Base-by-base conservation (phyloP, 2,797 vertebrate species). In the Halcyon badia region DNA sequence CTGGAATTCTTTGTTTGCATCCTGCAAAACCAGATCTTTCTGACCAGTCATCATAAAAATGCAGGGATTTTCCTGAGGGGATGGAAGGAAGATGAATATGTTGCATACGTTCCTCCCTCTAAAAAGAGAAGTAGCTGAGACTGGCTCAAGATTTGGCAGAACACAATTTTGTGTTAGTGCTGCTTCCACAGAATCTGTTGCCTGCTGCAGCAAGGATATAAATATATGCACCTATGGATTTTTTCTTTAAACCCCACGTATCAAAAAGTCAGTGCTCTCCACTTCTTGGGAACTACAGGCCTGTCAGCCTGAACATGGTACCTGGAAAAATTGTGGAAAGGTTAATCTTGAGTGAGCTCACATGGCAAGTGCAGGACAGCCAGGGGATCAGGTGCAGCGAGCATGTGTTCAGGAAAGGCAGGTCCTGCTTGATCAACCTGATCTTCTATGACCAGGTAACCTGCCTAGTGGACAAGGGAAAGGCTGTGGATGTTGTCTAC, bases 1-100 rank as follows among this genome's bases (percentile, higher is more conserved):
- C 94, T 96, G 92, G 83, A 66, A 71, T 96, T 97, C 95, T 96
- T 97, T 90, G 70, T 95, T 97, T 15, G 1, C 85, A 90, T 94
- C 51, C 71, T 75, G 86, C 71, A 83, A 90, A 93, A 93, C 66
- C 89, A 94, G 71, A 96, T 95, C 90, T 94, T 90, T 89, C 78
- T 54, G 96, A 87, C 66, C 87, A 83, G 66, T 93, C 61, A 62
- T 73, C 13, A 35, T 89, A 97, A 93, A 96, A 95, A 72, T n/a
- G 84, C 21, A 30, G 77, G 72, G 82, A 83, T 94, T 95, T 97
- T 96, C 95, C 90, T 80, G 92, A 96, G 61, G 76, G 41, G 5
- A 37, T 37, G 37, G 58, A 71, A 68, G 35, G 83, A 91, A 94
- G 94, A 95, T 72, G 87, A 91, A 21, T 66, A 54, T 37, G 10